Conservation (phyloP, 2,888 invertebrate species). For the Melanotus villosus region DNA sequence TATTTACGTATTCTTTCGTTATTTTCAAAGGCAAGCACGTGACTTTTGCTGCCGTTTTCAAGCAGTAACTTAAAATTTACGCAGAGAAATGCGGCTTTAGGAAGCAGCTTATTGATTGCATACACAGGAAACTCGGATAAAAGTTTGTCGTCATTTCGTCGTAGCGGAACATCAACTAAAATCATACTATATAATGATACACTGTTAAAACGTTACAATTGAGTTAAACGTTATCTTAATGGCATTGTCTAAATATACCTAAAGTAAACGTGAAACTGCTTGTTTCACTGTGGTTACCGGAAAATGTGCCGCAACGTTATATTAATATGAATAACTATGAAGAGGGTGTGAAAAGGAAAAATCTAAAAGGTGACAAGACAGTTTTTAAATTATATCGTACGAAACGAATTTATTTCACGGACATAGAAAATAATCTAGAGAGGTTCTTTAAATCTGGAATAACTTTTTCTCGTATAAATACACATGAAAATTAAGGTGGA, state of each 20-base stretch:
- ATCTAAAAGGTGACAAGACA: slow-evolving; percentile 27
- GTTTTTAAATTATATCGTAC: slow-evolving; percentile 26
- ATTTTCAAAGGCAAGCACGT: slow-evolving; percentile 6
- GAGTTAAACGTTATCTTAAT: neutral
- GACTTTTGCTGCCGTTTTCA: slow-evolving; percentile 17
- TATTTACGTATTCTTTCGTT: slow-evolving; percentile 9
- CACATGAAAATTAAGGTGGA: too few species aligned
- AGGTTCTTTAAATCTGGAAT: too few species aligned
- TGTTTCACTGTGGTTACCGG: neutral
- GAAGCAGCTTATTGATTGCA: slow-evolving; percentile 39
- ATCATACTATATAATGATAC: neutral
- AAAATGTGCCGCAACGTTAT: slow-evolving; percentile 22
- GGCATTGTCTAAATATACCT: neutral
- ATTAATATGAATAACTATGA: slow-evolving; percentile 18
- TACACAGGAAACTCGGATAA: slow-evolving; percentile 30
- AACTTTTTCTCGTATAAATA: too few species aligned
- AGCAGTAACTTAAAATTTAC: slow-evolving; percentile 19
- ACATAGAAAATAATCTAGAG: slow-evolving; percentile 5
- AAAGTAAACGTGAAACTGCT: neutral
- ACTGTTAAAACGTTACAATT: neutral
- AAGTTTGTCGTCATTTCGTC: slow-evolving; percentile 28
- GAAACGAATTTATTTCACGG: slow-evolving; percentile 22
- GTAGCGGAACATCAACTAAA: slow-evolving; percentile 9
- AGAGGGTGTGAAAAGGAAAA: slow-evolving; percentile 26
- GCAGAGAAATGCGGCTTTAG: slow-evolving; percentile 29